Conservation (phyloP, 2,888 invertebrate genomes). For the Hemicrepidius hirtus region DNA sequence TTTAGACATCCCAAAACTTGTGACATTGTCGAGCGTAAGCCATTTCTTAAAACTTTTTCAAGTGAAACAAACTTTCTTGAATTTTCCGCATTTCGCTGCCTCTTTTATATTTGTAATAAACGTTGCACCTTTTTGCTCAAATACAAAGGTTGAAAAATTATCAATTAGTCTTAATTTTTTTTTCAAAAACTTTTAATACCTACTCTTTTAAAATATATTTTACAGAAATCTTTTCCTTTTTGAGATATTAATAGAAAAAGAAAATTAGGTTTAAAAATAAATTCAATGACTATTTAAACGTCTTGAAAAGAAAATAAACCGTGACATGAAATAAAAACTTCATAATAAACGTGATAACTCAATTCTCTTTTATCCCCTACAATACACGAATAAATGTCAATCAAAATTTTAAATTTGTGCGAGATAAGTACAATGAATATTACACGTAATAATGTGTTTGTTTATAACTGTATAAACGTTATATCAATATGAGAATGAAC, state of each 20-base stretch:
- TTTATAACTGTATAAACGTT: constrained; percentile 16
- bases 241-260: too few species aligned
- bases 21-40: constrained; percentile 5
- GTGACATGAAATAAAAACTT: neutral
- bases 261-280: too few species aligned
- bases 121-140: too few species aligned
- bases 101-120: neutral
- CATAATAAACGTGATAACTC: neutral
- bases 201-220: too few species aligned
- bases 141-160: too few species aligned
- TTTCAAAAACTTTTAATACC: too few species aligned
- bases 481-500: constrained; percentile 21
- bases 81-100: neutral
- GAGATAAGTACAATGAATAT: constrained; percentile 32
- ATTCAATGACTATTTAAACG: neutral
- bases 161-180: too few species aligned
- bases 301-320: neutral
- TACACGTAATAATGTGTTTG: constrained; percentile 34
- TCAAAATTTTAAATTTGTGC: constrained; percentile 9
- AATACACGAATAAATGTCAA: neutral
- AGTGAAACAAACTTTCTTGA: constrained; percentile 2
- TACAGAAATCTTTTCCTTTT: too few species aligned
- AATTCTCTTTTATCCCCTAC: neutral
- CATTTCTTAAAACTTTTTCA: constrained; percentile 3
- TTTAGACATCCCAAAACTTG: neutral